These are phyloP conservation scores for Chionoecetes opilio DNA, from an alignment of 1,140 invertebrate species.

Conservation along the genomic window DNA sequence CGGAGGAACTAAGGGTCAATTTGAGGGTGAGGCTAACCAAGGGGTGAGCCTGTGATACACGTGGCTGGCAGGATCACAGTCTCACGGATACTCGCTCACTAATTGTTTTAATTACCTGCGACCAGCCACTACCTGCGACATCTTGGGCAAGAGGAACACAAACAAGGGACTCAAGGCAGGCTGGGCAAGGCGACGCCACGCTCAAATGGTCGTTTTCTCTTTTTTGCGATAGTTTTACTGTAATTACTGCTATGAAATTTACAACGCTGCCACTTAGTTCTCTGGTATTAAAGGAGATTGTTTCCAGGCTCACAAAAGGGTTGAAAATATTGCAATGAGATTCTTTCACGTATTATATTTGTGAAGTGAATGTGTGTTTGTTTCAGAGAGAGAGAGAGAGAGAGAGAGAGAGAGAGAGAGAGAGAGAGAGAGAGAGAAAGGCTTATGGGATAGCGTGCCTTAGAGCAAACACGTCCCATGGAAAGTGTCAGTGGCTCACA, in stretches of 20 bases:
- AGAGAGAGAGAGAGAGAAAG: constrained; percentile 11
- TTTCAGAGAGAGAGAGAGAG: constrained; percentile 1
- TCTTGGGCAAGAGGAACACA: background rate
- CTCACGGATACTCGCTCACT: constrained; percentile 59
- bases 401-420: constrained; percentile 40
- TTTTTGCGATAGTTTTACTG: background rate
- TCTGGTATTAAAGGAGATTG: too few species aligned
- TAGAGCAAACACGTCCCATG: too few species aligned
- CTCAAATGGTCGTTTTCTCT: background rate
- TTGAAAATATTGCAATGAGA: background rate
- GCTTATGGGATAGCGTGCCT: background rate
- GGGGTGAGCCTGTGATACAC: background rate
- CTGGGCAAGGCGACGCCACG: background rate
- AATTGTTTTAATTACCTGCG: constrained; percentile 74
- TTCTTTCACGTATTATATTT: background rate
- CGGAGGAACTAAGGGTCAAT: constrained; percentile 60
- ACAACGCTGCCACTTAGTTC: too few species aligned
- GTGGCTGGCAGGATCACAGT: constrained; percentile 10
- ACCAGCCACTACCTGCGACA: constrained; percentile 34
- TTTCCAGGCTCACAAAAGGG: too few species aligned
- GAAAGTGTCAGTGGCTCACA: background rate
- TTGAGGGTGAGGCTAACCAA: background rate
- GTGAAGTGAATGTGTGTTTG: background rate
- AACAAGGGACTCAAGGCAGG: background rate
- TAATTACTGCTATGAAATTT: too few species aligned